Base-by-base conservation (phyloP, 2,888 invertebrate species). In the Melanotus villosus region DNA sequence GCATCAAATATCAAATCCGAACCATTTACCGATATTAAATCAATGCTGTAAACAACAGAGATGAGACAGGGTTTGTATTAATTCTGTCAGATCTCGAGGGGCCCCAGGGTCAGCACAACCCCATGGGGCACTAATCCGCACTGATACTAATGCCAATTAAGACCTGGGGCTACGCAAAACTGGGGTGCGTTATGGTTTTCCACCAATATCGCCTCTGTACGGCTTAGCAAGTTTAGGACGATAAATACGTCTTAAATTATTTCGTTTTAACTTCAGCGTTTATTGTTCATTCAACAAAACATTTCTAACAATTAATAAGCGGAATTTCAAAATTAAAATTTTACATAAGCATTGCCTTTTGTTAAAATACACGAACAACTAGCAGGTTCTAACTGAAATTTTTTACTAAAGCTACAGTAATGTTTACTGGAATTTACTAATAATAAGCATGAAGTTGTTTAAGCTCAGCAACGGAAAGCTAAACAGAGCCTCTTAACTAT, bases 101-200 rank as follows among this genome's bases (percentile, higher is more conserved):
- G 65, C 62, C 65, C 56, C 58, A 58, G 70, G 66, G 70, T 73
- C 69, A 67, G 56, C 59, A 36, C 58, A 57, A 65, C 71, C 73
- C 71, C 71, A 66, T 69, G 69, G 71, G 75, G 70, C 63, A 67
- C 69, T 76, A 75, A 76, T 76, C 76, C 75, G 68, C 66, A 71
- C 73, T 68, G 76, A 76, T 76, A 75, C 75, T 75, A 76, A 76
- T 76, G 71, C 75, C 75, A 76, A 76, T 76, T 76, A 76, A 73
- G 71, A 68, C 69, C 71, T 68, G 56, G 56, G 69, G 70, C 72
- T 69, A 54, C 60, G 14, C 45, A 65, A 70, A 52, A 45, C 54
- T 36, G 41, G 65, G 65, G 60, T 43, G 58, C 47, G 26, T 41
- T 64, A 50, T 47, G 58, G 50, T 64, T 68, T 64, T 58, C 47